Conservation (phyloP, 2,888 invertebrate genomes). For the Bembecia ichneumoniformis region DNA sequence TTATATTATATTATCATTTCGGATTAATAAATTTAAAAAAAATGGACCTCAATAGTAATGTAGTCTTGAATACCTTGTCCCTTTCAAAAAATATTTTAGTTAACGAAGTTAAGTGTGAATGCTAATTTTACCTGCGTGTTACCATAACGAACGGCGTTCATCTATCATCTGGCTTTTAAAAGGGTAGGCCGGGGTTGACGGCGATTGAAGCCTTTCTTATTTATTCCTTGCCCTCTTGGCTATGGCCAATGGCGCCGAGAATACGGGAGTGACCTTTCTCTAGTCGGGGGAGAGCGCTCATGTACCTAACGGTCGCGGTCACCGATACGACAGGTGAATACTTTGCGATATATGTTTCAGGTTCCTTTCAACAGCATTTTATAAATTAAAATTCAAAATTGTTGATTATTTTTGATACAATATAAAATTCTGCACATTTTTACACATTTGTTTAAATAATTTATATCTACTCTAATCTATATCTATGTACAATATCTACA, state of each 20-base stretch:
- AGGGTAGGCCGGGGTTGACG: slow-evolving; percentile 58
- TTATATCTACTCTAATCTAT: too few species aligned
- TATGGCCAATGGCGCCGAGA: slow-evolving; percentile 38
- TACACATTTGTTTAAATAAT: too few species aligned
- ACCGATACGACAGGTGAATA: slow-evolving; percentile 41
- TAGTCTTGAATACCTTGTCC: too few species aligned
- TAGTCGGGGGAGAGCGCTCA: slow-evolving; percentile 23
- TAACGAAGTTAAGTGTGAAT: slow-evolving; percentile 12
- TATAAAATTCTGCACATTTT: too few species aligned
- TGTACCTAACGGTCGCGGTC: slow-evolving; percentile 41
- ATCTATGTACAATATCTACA: too few species aligned
- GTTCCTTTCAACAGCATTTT: too few species aligned
- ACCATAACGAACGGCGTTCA: slow-evolving; percentile 40
- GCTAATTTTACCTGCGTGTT: slow-evolving; percentile 30
- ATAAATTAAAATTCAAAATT: too few species aligned
- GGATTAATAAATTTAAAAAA: too few species aligned
- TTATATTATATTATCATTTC: too few species aligned
- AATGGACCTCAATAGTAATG: too few species aligned
- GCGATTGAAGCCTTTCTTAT: slow-evolving; percentile 60
- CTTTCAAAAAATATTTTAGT: too few species aligned
- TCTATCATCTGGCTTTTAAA: slow-evolving; percentile 62
- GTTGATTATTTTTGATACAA: too few species aligned
- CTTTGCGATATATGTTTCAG: neutral
- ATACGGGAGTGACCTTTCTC: slow-evolving; percentile 42
- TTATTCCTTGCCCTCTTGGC: slow-evolving; percentile 47